These are phyloP conservation scores for Zaprionus lineosus DNA, from an alignment of 2,888 invertebrate genomes.

Conservation along the genomic window DNA sequence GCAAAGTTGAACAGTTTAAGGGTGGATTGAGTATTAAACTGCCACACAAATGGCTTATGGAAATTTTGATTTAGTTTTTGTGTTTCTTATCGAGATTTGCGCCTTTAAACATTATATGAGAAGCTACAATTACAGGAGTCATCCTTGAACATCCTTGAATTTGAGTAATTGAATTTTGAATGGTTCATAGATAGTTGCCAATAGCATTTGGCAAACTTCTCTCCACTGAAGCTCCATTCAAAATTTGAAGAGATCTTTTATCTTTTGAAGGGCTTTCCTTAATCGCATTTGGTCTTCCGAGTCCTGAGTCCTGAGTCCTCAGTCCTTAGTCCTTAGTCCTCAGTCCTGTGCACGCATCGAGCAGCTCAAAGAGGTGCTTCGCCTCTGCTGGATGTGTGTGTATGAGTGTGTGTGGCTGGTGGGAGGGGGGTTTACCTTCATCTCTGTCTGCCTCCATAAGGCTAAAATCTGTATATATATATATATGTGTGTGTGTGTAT, in stretches of 20 bases:
- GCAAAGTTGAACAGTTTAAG: too few relatives aligned
- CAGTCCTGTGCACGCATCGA: not conserved
- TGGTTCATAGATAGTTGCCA: conserved; percentile 3
- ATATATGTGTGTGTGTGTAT: not conserved
- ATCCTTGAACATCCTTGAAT: too few relatives aligned
- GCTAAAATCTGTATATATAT: not conserved
- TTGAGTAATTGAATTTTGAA: too few relatives aligned
- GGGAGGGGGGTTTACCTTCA: not conserved
- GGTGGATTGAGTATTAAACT: too few relatives aligned
- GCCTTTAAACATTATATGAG: too few relatives aligned
- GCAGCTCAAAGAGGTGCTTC: too few relatives aligned
- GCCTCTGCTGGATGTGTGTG: not conserved
- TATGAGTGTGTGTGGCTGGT: not conserved
- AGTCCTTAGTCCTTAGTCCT: too few relatives aligned
- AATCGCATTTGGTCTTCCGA: conserved; percentile 44
- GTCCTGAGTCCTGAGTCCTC: too few relatives aligned
- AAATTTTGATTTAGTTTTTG: too few relatives aligned
- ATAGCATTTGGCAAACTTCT: not conserved
- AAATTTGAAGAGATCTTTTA: conserved; percentile 16
- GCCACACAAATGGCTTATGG: too few relatives aligned
- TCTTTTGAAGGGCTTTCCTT: conserved; percentile 31
- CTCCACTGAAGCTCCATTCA: not conserved
- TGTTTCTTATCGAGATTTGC: too few relatives aligned
- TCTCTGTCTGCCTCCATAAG: not conserved
- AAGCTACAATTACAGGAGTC: too few relatives aligned